phyloP scores from a whole-genome alignment of 2,888 invertebrate species.

The Dicyrtomina minuta region DNA sequence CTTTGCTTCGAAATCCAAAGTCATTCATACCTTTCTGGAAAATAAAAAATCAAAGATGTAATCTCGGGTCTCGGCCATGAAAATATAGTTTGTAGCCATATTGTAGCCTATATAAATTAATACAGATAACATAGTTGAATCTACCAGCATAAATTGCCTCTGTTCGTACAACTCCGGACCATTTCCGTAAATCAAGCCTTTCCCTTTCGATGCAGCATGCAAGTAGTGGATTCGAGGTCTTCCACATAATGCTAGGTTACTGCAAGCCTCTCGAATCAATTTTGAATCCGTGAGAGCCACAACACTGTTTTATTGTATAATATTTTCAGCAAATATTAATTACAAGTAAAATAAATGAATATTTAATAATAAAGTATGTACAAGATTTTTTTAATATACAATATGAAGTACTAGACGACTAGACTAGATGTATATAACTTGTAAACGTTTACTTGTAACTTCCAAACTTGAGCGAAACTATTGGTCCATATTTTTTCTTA shows the following conservation, averaged over 20 bases:
- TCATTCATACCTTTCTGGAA: neutral
- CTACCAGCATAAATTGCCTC: neutral
- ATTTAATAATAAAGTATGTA: no score
- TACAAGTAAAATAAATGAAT: no score
- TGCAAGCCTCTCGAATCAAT: neutral
- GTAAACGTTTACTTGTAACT: conserved; percentile 4
- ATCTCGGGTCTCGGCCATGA: no score
- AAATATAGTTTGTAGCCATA: no score
- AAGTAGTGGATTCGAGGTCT: neutral
- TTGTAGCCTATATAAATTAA: no score
- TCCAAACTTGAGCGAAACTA: neutral
- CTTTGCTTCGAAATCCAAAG: neutral
- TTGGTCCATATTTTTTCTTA: conserved; percentile 1
- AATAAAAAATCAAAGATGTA: no score
- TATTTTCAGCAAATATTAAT: no score
- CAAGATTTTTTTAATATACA: no score
- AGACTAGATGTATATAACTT: no score
- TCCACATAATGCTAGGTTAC: neutral
- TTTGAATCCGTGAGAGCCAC: neutral
- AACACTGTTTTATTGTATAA: neutral
- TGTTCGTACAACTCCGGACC: neutral
- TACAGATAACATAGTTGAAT: no score
- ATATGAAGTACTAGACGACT: no score
- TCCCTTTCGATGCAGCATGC: neutral
- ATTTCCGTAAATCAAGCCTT: neutral